Evolutionary conservation across 2,797 vertebrate species (phyloP), one percentile per base, ranked within the genome.

Genomic region (Macroramphosus scolopax): DNA sequence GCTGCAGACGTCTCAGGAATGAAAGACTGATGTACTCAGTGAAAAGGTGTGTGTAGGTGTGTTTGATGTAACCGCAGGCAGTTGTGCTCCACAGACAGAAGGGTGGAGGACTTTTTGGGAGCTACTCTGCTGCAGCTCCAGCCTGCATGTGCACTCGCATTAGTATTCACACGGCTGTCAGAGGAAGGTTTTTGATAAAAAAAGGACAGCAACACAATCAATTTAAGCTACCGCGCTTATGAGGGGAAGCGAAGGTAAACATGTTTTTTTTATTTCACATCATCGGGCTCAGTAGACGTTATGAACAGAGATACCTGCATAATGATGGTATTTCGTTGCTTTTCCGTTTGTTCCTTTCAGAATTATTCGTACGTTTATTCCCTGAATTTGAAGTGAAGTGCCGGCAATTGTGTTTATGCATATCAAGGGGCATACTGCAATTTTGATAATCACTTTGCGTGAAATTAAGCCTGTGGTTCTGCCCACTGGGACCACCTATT

Each of bases 1-100:
- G 64, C 46, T 52, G 63, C 57, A 70, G 69, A 68, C 72, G 42
- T 62, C 52, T 77, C 49, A 43, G 60, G 46, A 68, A 61, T 43
- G 56, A 49, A 34, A 70, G 63, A 75, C 35, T 32, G 68, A 72
- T 57, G 61, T 54, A 49, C 55, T 33, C 25, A 25, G 58, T 51
- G 45, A 70, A 66, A 48, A 53, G 34, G 10, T 70, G 31, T 13
- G 43, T 12, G 18, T 44, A 8, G 53, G 61, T 58, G 61, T 48
- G 71, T 77, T 75, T 81, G 64, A 78, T 76, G 59, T 56, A 56
- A 75, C 68, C 43, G 43, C 55, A 57, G 65, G 77, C 50, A 55
- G 47, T 40, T 68, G 59, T 3, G 28, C 49, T 61, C 44, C 39
- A 45, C 59, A 56, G 51, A 63, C 65, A 58, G 58, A 41, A 34